Conservation (phyloP, 2,888 invertebrate species). For the Cerceris ruficornis region DNA sequence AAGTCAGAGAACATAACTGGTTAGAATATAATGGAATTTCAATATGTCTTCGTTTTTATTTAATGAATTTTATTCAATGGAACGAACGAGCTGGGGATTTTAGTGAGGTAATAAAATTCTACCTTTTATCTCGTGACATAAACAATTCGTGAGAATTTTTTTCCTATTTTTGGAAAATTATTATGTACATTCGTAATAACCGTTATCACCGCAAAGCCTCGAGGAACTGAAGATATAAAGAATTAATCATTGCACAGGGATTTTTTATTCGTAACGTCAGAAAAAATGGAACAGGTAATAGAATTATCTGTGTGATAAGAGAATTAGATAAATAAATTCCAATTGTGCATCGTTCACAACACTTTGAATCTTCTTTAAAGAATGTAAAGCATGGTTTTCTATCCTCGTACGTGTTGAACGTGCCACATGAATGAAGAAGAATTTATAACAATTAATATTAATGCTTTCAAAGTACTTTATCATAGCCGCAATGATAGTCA, state of each 20-base stretch:
- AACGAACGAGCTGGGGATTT: neutral
- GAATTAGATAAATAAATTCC: neutral
- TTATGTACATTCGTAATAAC: neutral
- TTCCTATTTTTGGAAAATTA: neutral
- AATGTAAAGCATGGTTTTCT: slow-evolving; percentile 44
- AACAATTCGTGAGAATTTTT: neutral
- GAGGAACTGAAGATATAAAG: neutral
- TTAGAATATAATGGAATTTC: no score
- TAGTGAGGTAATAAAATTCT: no score
- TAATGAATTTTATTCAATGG: neutral
- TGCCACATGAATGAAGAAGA: slow-evolving; percentile 25
- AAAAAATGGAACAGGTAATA: neutral
- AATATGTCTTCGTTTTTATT: neutral
- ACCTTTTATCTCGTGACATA: neutral
- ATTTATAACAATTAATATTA: neutral
- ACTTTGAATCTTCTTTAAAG: neutral
- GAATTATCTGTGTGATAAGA: neutral
- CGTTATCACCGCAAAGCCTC: neutral
- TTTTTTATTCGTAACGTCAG: neutral
- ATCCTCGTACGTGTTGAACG: slow-evolving; percentile 49
- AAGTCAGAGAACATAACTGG: no score
- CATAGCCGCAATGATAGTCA: neutral
- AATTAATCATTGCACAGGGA: neutral
- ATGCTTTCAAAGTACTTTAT: neutral
- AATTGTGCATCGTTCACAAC: neutral